These are phyloP conservation scores for Thalassoma bifasciatum DNA, from an alignment of 2,113 vertebrate species.

Conservation along the genomic window DNA sequence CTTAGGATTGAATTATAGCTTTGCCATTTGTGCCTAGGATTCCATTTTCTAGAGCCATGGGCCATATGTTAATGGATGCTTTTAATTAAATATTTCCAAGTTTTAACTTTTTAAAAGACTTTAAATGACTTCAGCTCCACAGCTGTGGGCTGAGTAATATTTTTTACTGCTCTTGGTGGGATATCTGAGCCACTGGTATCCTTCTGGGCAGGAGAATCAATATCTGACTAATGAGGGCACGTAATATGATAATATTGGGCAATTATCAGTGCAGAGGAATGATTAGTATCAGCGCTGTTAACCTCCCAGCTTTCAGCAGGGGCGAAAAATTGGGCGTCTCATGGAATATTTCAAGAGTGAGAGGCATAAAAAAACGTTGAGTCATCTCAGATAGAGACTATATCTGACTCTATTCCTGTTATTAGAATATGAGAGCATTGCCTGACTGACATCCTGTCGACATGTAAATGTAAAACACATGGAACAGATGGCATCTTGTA, in stretches of 20 bases:
- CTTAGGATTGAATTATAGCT: constrained; percentile 73
- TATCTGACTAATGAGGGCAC: constrained; percentile 66
- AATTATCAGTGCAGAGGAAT: constrained; percentile 62
- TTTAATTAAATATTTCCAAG: constrained; percentile 76
- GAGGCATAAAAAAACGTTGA: constrained; percentile 25
- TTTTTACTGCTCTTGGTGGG: constrained; percentile 44
- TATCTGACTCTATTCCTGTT: constrained; percentile 27
- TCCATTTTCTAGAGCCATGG: constrained; percentile 67
- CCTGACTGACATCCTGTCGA: constrained; percentile 6
- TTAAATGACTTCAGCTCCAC: constrained; percentile 54
- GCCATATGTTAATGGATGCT: constrained; percentile 68
- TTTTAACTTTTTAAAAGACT: constrained; percentile 67
- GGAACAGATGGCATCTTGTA: neutral
- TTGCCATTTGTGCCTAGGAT: constrained; percentile 77
- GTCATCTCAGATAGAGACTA: constrained; percentile 5
- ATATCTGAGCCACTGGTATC: constrained; percentile 47
- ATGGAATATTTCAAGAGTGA: constrained; percentile 37
- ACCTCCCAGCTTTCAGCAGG: constrained; percentile 60
- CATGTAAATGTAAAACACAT: constrained; percentile 19
- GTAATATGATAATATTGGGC: constrained; percentile 67
- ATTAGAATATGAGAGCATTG: constrained; percentile 53
- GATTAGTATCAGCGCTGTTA: constrained; percentile 64
- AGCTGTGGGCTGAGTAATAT: constrained; percentile 46
- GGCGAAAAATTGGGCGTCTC: constrained; percentile 20
- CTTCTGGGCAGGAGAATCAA: constrained; percentile 66